Conservation (phyloP, 2,113 vertebrate species). For the Clinocottus analis region DNA sequence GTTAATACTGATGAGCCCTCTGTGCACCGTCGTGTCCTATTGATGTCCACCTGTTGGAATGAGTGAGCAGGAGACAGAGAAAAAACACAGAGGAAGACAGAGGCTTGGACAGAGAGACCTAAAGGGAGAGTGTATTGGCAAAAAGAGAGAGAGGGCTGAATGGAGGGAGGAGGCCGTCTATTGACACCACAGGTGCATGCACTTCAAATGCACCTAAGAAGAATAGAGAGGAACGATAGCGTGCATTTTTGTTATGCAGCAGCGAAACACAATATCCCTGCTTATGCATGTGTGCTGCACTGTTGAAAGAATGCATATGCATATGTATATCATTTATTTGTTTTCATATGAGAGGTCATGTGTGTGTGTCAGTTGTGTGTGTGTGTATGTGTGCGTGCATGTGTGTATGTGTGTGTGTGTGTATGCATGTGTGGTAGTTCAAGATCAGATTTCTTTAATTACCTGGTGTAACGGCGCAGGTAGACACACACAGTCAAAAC, state of each 20-base stretch:
- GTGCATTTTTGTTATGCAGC: slow-evolving; percentile 30
- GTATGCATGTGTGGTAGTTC: too few species aligned
- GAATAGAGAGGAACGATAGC: background rate
- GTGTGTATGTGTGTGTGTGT: slow-evolving; percentile 7
- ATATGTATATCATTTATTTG: slow-evolving; percentile 30
- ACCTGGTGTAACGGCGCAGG: too few species aligned
- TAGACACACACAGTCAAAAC: background rate
- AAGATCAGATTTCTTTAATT: too few species aligned
- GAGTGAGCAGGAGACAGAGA: background rate
- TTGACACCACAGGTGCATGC: slow-evolving; percentile 62
- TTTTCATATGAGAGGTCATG: slow-evolving; percentile 42
- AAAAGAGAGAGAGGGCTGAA: background rate
- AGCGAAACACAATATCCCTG: slow-evolving; percentile 25
- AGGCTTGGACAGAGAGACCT: slow-evolving; percentile 1
- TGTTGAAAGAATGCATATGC: slow-evolving; percentile 41
- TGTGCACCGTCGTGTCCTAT: too few species aligned
- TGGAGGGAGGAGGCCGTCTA: slow-evolving; percentile 22
- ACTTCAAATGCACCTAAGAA: slow-evolving; percentile 48
- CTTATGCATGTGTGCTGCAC: slow-evolving; percentile 13
- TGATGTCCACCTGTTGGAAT: slow-evolving; percentile 15
- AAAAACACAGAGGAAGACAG: slow-evolving; percentile 6
- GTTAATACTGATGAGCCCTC: slow-evolving; percentile 1
- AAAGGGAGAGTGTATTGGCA: background rate
- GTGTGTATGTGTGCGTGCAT: background rate
- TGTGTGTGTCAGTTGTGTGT: slow-evolving; percentile 5